A percentile compares a stretch with the other conserved stretches of the same genome.
Evolutionary conservation across 2,888 invertebrate genomes (phyloP).

Genomic region (Calephelis perditalis): DNA sequence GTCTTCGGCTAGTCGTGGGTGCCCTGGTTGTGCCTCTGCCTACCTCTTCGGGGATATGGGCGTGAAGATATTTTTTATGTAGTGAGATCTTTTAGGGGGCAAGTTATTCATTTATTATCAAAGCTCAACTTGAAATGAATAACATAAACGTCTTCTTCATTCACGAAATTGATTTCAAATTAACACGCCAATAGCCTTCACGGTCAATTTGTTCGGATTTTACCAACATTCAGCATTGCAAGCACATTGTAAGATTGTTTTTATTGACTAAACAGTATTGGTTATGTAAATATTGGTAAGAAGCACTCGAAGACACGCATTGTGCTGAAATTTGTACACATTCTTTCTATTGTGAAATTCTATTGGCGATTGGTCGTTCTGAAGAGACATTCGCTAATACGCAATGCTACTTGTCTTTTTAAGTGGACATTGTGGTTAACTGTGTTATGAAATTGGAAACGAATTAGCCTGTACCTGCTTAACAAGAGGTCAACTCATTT

Average conservation of each 20-base stretch:
- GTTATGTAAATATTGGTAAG: slow-evolving; percentile 7
- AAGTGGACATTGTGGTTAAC: background rate
- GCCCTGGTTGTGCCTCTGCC: no score
- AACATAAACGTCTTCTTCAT: slow-evolving; percentile 2
- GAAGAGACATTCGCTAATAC: slow-evolving; percentile 1
- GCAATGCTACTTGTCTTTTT: background rate
- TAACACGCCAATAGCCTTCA: slow-evolving; percentile 49
- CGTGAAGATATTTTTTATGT: no score
- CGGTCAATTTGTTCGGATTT: slow-evolving; percentile 55
- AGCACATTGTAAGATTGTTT: slow-evolving; percentile 38
- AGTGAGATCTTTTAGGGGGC: no score
- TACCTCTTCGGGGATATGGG: no score
- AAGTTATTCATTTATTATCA: background rate
- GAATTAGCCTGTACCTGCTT: background rate
- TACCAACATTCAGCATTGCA: slow-evolving; percentile 51
- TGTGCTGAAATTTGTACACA: slow-evolving; percentile 7
- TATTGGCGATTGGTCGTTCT: slow-evolving; percentile 3
- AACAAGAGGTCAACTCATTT: no score
- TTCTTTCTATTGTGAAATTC: slow-evolving; percentile 3
- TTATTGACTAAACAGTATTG: slow-evolving; percentile 8
- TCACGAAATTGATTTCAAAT: slow-evolving; percentile 39
- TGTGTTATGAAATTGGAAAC: background rate
- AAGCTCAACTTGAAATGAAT: background rate
- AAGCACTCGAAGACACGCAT: slow-evolving; percentile 3
- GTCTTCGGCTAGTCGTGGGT: no score